Conservation (phyloP, 2,888 invertebrate genomes). For the Microplitis manilae region DNA sequence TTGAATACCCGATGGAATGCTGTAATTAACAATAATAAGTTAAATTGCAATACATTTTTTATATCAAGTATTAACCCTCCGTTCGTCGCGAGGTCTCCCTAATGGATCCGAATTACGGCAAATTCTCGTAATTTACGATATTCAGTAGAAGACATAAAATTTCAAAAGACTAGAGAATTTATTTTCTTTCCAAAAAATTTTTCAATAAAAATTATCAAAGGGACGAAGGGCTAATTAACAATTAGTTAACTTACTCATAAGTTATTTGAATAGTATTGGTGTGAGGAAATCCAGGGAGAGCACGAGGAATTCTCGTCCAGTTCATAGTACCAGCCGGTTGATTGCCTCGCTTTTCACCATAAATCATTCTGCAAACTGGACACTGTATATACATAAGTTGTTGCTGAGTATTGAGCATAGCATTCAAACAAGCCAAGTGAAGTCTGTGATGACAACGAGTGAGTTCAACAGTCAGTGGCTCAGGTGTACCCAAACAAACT, state of each 20-base stretch:
- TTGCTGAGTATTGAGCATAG: slow-evolving; percentile 80
- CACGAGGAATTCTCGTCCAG: slow-evolving; percentile 81
- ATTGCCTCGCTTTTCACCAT: slow-evolving; percentile 85
- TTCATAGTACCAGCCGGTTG: slow-evolving; percentile 90
- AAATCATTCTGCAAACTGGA: slow-evolving; percentile 87
- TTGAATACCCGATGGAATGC: slow-evolving; percentile 90
- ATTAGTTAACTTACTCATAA: slow-evolving; percentile 77
- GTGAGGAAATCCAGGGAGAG: slow-evolving; percentile 80
- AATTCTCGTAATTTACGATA: no score
- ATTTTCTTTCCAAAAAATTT: no score
- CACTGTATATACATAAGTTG: slow-evolving; percentile 83
- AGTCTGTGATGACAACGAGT: slow-evolving; percentile 85
- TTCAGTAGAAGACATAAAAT: no score
- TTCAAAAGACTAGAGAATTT: no score
- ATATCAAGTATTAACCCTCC: no score
- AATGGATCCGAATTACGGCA: no score
- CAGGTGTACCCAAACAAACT: slow-evolving; percentile 76
- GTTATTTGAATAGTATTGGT: slow-evolving; percentile 86
- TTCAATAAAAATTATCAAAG: no score
- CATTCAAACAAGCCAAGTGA: slow-evolving; percentile 85
- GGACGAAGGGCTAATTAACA: no score
- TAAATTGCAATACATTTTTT: background rate
- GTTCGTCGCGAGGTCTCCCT: no score
- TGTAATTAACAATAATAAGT: slow-evolving; percentile 65
- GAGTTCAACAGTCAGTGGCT: slow-evolving; percentile 77